Evolutionary conservation across 2,888 invertebrate species (phyloP).

Genomic region (Tenodera sinensis): DNA sequence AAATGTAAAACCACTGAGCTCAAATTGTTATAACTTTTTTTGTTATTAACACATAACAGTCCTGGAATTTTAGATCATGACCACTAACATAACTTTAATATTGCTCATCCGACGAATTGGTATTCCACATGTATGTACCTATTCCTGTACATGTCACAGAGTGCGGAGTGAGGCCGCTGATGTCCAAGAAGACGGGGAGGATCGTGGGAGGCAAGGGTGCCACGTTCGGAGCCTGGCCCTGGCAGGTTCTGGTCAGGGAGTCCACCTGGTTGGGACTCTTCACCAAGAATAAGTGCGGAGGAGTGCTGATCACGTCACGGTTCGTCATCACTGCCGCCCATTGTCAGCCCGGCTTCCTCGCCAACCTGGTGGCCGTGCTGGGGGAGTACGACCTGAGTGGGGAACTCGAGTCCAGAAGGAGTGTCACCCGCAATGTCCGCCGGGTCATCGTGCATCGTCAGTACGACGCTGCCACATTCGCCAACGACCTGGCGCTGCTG

Average conservation of each 20-base stretch:
- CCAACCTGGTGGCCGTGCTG: slow-evolving; percentile 84
- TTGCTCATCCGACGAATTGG: background rate
- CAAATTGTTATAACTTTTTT: no score
- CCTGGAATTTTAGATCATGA: no score
- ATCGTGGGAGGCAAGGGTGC: slow-evolving; percentile 89
- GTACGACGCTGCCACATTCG: slow-evolving; percentile 87
- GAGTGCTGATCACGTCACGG: slow-evolving; percentile 82
- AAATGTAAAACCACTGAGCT: no score
- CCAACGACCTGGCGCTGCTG: slow-evolving; percentile 83
- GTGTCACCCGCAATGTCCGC: slow-evolving; percentile 77
- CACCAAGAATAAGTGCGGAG: slow-evolving; percentile 93
- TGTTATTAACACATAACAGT: no score
- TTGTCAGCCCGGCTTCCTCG: slow-evolving; percentile 91
- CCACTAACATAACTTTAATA: background rate
- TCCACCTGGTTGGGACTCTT: slow-evolving; percentile 91
- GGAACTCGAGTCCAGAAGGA: slow-evolving; percentile 71
- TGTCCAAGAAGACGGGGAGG: slow-evolving; percentile 61
- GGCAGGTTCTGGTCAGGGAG: slow-evolving; percentile 89
- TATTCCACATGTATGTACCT: background rate
- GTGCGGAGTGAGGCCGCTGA: slow-evolving; percentile 80
- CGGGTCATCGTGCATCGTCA: slow-evolving; percentile 84
- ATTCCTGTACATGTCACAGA: slow-evolving; percentile 51
- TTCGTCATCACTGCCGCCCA: slow-evolving; percentile 91
- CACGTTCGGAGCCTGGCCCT: slow-evolving; percentile 84
- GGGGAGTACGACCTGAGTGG: slow-evolving; percentile 89